Evolutionary conservation across 2,888 invertebrate species (phyloP), one percentile per base, ranked within the genome.

Genomic region (Zygogramma bicolorata): DNA sequence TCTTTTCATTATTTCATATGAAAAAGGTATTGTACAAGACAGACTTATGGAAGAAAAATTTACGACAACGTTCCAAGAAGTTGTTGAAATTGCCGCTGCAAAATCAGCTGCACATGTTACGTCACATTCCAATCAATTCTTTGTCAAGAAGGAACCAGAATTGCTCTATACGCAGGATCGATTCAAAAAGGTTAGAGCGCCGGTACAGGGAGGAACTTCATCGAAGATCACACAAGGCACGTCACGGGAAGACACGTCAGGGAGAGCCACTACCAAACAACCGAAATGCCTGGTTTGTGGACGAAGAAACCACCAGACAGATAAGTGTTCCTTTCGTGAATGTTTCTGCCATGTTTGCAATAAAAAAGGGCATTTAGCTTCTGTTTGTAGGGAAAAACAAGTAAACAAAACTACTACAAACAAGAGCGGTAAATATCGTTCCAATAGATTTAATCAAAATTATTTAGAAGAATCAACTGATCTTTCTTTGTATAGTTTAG

Each of bases 1-100:
- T 25, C 20, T 57, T 27, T 57, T 57, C 15, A 57, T 57, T 29
- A 53, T 74, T 22, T 53, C 46, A n/a, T 70, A 60, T 60, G 60
- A 68, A 20, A 68, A 27, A 49, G 65, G 65, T n/a, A 7, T 27
- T 0, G 65, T 65, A 10, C 65, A 65, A 22, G 65, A 65, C 13
- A 20, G 65, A 13, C 3, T 65, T 3, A 31, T 65, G 15, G 57
- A 65, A 49, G 65, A 65, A 34, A 65, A 65, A 29, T 49, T 13
- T 13, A 49, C 49, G 1, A 13, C 15, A 5, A 46, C 63, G 8
- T 63, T 63, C 7, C 8, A 63, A 13, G 20, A 29, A 27, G 42
- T 22, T 22, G 40, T 63, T n/a, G 63, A 63, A 20, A 42, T 63
- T 40, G 63, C 63, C 25, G 63, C 20, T 40, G 46, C 15, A 13